Evolutionary conservation across 2,797 vertebrate species (phyloP).

Genomic region (Danio jaintianensis): DNA sequence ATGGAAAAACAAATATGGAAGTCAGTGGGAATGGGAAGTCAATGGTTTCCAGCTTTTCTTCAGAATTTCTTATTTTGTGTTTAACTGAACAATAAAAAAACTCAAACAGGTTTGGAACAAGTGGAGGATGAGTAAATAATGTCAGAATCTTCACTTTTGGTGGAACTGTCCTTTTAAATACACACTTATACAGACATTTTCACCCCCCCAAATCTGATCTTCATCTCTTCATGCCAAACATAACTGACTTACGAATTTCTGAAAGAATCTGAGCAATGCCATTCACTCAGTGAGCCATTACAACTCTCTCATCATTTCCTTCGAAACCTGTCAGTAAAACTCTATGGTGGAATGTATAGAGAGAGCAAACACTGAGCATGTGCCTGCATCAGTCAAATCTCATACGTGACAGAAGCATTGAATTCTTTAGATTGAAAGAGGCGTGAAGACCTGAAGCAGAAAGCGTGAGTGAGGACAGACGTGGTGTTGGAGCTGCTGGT

Average conservation of each 20-base stretch:
- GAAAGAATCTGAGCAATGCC: slow-evolving; percentile 23
- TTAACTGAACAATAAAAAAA: too few species aligned
- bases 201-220: neutral
- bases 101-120: too few species aligned
- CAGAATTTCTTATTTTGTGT: too few species aligned
- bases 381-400: neutral
- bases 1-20: too few species aligned
- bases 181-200: too few species aligned
- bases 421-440: slow-evolving; percentile 15
- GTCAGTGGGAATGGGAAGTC: too few species aligned
- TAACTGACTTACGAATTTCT: slow-evolving; percentile 8
- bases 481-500: slow-evolving; percentile 68
- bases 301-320: slow-evolving; percentile 14
- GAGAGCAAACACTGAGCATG: neutral
- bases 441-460: slow-evolving; percentile 20
- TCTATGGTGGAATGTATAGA: slow-evolving; percentile 3
- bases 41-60: too few species aligned
- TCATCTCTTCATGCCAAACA: neutral
- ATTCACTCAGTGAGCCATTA: neutral
- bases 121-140: too few species aligned
- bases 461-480: slow-evolving; percentile 46
- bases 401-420: slow-evolving; percentile 8
- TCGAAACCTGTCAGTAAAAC: neutral
- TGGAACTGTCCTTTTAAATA: too few species aligned
- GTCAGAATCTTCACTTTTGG: too few species aligned